phyloP scores from a whole-genome alignment of 2,888 invertebrate species.

The Cetonia aurata region DNA sequence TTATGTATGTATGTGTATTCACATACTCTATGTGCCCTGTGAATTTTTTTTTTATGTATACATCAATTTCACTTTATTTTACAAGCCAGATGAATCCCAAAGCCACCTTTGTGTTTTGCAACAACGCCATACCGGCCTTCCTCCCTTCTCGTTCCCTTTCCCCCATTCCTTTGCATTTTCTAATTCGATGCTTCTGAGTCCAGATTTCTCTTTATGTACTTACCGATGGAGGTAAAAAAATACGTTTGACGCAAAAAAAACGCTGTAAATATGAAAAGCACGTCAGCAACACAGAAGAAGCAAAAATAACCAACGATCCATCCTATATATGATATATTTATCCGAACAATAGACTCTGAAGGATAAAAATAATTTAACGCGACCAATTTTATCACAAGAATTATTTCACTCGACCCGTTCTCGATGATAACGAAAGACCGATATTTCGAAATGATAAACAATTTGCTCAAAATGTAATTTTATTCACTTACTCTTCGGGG shows the following conservation, averaged over 20 bases:
- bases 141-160: not conserved
- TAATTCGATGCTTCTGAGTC: slow-evolving; percentile 56
- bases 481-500: slow-evolving; percentile 20
- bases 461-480: slow-evolving; percentile 23
- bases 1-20: not conserved
- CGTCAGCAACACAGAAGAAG: slow-evolving; percentile 4
- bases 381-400: too few species aligned
- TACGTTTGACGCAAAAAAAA: slow-evolving; percentile 16
- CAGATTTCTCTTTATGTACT: slow-evolving; percentile 18
- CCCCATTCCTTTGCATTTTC: slow-evolving; percentile 52
- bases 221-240: slow-evolving; percentile 9
- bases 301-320: slow-evolving; percentile 1
- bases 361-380: not conserved
- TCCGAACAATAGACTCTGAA: not conserved
- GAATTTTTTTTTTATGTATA: slow-evolving; percentile 54
- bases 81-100: slow-evolving; percentile 48
- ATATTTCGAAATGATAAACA: slow-evolving; percentile 1
- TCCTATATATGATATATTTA: too few species aligned
- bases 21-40: slow-evolving; percentile 46
- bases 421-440: not conserved
- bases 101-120: slow-evolving; percentile 50
- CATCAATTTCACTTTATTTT: slow-evolving; percentile 57
- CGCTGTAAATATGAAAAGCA: slow-evolving; percentile 17
- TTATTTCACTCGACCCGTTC: too few species aligned
- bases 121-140: not conserved